These are phyloP conservation scores for Catharus bicknelli DNA, from an alignment of 2,113 vertebrate genomes.

Conservation along the genomic window DNA sequence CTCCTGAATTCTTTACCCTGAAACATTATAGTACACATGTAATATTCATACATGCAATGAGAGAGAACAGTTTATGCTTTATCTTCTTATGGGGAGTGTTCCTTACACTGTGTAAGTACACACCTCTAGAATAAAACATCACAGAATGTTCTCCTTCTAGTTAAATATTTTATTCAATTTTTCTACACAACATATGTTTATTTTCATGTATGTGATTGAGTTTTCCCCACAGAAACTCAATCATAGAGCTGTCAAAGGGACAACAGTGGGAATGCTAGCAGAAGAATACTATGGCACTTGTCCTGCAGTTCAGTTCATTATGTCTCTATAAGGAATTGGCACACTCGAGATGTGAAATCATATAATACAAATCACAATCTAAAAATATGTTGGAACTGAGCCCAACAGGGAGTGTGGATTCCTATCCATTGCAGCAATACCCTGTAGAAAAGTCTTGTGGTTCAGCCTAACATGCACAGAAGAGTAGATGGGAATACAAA, in stretches of 20 bases:
- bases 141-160: not conserved
- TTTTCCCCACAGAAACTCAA: not conserved
- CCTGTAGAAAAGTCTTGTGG: slow-evolving; percentile 13
- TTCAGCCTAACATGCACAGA: slow-evolving; percentile 43
- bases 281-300: not conserved
- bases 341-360: not conserved
- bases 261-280: slow-evolving; percentile 7
- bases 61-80: not conserved
- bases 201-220: not conserved
- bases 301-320: not conserved
- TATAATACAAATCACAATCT: slow-evolving; percentile 16
- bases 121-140: not conserved
- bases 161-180: not conserved
- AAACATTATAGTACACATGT: not conserved
- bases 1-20: not conserved
- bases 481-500: slow-evolving; percentile 21
- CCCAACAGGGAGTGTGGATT: slow-evolving; percentile 24
- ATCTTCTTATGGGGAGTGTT: not conserved
- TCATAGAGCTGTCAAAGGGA: not conserved
- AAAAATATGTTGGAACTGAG: slow-evolving; percentile 38
- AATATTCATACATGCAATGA: not conserved
- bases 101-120: not conserved
- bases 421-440: slow-evolving; percentile 56
- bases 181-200: not conserved
- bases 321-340: slow-evolving; percentile 58